Evolutionary conservation across 2,888 invertebrate genomes (phyloP).

Genomic region (Drosophila atripex): DNA sequence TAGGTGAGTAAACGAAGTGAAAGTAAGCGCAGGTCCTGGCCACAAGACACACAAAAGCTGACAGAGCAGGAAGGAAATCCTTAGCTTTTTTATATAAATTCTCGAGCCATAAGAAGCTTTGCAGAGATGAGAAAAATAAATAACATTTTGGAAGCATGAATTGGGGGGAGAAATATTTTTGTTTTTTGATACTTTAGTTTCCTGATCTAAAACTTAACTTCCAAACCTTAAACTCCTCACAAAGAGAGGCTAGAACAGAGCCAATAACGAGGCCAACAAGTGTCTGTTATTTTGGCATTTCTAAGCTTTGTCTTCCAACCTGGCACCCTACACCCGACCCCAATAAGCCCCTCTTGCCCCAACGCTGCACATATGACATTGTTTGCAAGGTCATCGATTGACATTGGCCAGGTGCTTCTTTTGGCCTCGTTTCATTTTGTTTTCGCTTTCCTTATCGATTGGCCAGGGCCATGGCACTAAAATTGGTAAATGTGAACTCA

Average conservation of each 20-base stretch:
- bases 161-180: not conserved
- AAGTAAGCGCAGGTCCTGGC: not conserved
- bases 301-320: conserved; percentile 17
- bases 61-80: conserved; percentile 3
- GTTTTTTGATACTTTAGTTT: not conserved
- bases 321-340: not conserved
- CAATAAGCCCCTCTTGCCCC: not conserved
- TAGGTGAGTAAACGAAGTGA: conserved; percentile 86
- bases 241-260: conserved; percentile 5
- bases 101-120: not conserved
- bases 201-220: too few species aligned
- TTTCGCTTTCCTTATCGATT: conserved; percentile 41
- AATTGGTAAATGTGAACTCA: conserved; percentile 26
- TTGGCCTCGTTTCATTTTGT: conserved; percentile 22
- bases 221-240: not conserved
- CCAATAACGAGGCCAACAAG: conserved; percentile 64
- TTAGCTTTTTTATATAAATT: not conserved
- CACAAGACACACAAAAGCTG: not conserved
- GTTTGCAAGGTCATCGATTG: conserved; percentile 67
- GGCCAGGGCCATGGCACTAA: conserved; percentile 8
- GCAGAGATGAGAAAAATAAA: not conserved
- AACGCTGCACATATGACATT: conserved; percentile 43
- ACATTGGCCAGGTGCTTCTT: conserved; percentile 56
- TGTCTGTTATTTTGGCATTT: conserved; percentile 53
- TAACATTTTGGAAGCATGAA: not conserved